phyloP scores from a whole-genome alignment of 1,140 invertebrate genomes.

The Sminthurides bifidus region DNA sequence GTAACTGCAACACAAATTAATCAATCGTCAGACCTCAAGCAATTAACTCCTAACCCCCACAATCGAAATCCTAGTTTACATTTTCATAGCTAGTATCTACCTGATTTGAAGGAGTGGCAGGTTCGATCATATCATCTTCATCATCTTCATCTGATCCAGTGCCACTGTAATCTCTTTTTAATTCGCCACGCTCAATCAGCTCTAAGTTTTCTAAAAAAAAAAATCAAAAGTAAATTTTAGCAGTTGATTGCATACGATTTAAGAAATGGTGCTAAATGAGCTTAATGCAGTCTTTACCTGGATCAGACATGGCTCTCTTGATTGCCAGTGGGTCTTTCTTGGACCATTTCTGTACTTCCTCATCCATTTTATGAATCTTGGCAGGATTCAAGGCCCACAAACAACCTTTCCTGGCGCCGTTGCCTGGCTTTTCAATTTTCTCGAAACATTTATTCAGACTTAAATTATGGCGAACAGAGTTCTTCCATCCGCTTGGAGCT shows the following conservation, averaged over 20 bases:
- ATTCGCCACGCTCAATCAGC: slow-evolving; percentile 65
- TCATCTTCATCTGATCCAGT: slow-evolving; percentile 42
- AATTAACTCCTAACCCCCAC: neutral
- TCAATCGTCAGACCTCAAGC: neutral
- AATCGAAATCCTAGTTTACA: neutral
- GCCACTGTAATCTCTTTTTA: slow-evolving; percentile 52
- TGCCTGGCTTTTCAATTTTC: slow-evolving; percentile 78
- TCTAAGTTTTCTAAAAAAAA: slow-evolving; percentile 56
- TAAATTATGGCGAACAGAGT: slow-evolving; percentile 89
- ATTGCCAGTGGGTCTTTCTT: slow-evolving; percentile 69
- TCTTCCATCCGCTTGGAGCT: slow-evolving; percentile 95
- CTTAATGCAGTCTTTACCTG: slow-evolving; percentile 43
- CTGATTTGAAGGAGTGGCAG: slow-evolving; percentile 20
- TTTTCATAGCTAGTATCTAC: slow-evolving; percentile 11
- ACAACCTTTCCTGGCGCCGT: slow-evolving; percentile 53
- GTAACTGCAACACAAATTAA: slow-evolving; percentile 9
- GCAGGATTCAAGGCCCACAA: slow-evolving; percentile 93
- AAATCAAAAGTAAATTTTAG: neutral
- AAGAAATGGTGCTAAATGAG: neutral
- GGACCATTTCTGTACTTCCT: slow-evolving; percentile 92
- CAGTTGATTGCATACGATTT: neutral
- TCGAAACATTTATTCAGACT: slow-evolving; percentile 96
- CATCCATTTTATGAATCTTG: slow-evolving; percentile 91
- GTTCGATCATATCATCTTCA: slow-evolving; percentile 38
- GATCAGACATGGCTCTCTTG: slow-evolving; percentile 78